Base-by-base conservation (phyloP, 2,113 vertebrate species). In the Phyllopteryx taeniolatus region DNA sequence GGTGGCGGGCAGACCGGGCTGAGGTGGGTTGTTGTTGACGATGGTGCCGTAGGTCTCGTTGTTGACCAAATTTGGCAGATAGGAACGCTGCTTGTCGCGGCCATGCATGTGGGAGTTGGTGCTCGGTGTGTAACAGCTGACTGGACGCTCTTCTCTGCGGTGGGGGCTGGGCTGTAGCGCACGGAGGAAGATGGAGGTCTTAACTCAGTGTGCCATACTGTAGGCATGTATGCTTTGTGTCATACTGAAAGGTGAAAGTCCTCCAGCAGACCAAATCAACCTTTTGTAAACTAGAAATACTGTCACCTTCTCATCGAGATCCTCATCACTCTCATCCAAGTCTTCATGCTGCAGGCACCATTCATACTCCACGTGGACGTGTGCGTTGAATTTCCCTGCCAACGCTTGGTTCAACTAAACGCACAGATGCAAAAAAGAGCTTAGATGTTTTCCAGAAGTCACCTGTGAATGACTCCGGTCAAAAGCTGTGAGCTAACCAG, bases 341-440 rank as follows among this genome's bases (percentile, higher is more conserved):
- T 99, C 97, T 88, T 97, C 96, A 0, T 96, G 95, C 66, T 96
- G 95, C 77, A 99, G 88, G 13, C 97, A 91, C 97, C 98, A 99
- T 68, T 99, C 98, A n/a, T 98, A 99, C 79, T 99, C 98, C 0
- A 99, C 97, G 0, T 99, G 98, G 39, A 99, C 96, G 15, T 99
- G 98, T 56, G 94, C 94, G 76, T 98, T 98, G 84, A 99, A 97
- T 81, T 96, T 96, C 76, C 98, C 98, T 0, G 95, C 94, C 51
- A 99, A 89, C 12, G 97, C 96, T 68, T 98, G 96, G 77, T 92
- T 95, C 70, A 99, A 92, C 98, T 99, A 78, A n/a, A 74, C 67
- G 67, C 53, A 74, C 33, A 76, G 5, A 78, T 22, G 53, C 5
- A 71, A 67, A 61, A 14, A 67, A 12, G 70, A 71, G 43, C 19